Evolutionary conservation across 2,797 vertebrate species (phyloP), one percentile per base, ranked within the genome.

Genomic region (Lagocephalus sceleratus): DNA sequence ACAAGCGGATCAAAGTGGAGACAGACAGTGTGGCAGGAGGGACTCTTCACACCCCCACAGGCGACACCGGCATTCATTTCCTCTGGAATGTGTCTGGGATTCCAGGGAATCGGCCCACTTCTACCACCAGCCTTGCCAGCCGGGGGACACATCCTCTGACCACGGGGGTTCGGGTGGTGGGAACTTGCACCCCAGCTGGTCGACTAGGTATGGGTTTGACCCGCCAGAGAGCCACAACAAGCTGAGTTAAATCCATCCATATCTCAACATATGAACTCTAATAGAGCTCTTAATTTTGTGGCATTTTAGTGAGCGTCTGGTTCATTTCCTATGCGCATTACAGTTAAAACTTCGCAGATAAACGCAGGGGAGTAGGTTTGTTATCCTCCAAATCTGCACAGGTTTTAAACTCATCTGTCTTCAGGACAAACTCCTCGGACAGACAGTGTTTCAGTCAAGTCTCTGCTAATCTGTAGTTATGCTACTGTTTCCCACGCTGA

Each of bases 31-130:
- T 74, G 79, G 82, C 75, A 81, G 62, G 64, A 35, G 78, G 85
- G 79, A 71, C 76, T 86, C 81, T 88, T 87, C 68, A 79, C 85
- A 63, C 87, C 83, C 84, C 87, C 83, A 80, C 75, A 78, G 82
- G 84, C 84, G 76, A 87, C 83, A 84, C 80, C 69, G 61, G 77
- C 26, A 21, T 87, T 89, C 81, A 89, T 90, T 89, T 89, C 89
- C 88, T 90, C 81, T 87, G 88, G 87, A 90, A 90, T 88, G 85
- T 74, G 82, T 83, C 81, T 86, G 75, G 77, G 73, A 87, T 81
- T 87, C 75, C 74, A 65, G 63, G 60, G 78, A 84, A 67, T 76
- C 78, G 62, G 60, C 77, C 80, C 76, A 79, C 65, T 65, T 59
- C 76, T 68, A 77, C 79, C 77, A 75, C 71, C 79, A 61, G 75